Evolutionary conservation across 1,140 invertebrate species (phyloP).

Genomic region (Dinoponera quadriceps): DNA sequence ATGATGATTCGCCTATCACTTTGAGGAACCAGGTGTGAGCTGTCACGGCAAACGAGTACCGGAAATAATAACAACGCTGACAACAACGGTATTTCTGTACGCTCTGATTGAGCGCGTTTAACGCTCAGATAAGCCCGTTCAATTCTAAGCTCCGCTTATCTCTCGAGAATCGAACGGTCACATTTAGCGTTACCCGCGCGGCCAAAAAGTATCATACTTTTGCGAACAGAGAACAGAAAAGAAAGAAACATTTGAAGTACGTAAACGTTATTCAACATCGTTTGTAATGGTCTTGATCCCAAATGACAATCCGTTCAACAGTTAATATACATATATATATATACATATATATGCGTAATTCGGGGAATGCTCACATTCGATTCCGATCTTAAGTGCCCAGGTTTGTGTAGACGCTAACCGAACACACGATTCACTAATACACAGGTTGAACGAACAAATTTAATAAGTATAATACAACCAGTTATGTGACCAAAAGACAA

Average conservation of each 20-base stretch:
- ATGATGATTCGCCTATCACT: constrained; percentile 71
- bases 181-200: too few species aligned
- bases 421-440: constrained; percentile 39
- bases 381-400: constrained; percentile 36
- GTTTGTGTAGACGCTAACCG: constrained; percentile 34
- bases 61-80: constrained; percentile 33
- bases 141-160: too few species aligned
- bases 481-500: constrained; percentile 44
- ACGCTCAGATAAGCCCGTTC: too few species aligned
- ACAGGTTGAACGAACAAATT: constrained; percentile 52
- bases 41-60: constrained; percentile 18
- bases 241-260: constrained; percentile 24
- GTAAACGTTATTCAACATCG: constrained; percentile 20
- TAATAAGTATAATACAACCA: constrained; percentile 57
- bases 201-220: constrained; percentile 1
- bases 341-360: constrained; percentile 24
- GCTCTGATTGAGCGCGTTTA: too few species aligned
- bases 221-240: neutral
- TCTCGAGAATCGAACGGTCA: too few species aligned
- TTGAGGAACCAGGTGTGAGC: constrained; percentile 60
- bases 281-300: constrained; percentile 13
- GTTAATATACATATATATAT: constrained; percentile 19
- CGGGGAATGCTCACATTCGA: constrained; percentile 46
- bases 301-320: constrained; percentile 32
- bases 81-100: too few species aligned